Conservation (phyloP, 2,888 invertebrate genomes). For the Adelphocoris suturalis region DNA sequence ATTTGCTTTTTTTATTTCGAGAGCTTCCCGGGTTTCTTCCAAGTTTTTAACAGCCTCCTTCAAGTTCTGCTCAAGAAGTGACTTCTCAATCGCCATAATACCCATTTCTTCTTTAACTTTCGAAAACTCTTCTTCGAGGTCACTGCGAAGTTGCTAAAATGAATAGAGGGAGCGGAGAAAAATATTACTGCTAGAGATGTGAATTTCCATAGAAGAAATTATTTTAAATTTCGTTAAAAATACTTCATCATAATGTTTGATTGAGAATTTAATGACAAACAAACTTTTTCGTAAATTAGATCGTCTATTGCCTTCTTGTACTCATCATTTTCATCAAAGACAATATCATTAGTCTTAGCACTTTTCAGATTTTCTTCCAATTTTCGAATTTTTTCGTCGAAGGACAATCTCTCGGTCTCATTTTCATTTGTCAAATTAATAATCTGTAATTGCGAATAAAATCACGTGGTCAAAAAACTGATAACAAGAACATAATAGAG, state of each 20-base stretch:
- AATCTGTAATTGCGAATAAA: background rate
- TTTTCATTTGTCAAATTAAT: constrained; percentile 16
- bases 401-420: background rate
- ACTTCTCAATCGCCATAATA: background rate
- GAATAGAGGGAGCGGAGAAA: background rate
- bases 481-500: no score
- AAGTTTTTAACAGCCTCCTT: background rate
- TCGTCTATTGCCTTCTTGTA: background rate
- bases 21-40: constrained; percentile 21
- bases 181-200: background rate
- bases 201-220: background rate
- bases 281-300: background rate
- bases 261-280: background rate
- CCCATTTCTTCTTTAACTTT: constrained; percentile 1
- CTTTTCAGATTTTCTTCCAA: background rate
- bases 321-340: background rate
- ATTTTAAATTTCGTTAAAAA: no score
- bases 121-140: background rate
- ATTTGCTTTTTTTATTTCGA: constrained; percentile 16
- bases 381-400: background rate
- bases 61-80: background rate
- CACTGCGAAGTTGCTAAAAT: background rate
- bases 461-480: background rate
- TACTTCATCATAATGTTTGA: background rate
- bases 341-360: background rate